Evolutionary conservation across 2,113 vertebrate species (phyloP).

Genomic region (Etia nguti): DNA sequence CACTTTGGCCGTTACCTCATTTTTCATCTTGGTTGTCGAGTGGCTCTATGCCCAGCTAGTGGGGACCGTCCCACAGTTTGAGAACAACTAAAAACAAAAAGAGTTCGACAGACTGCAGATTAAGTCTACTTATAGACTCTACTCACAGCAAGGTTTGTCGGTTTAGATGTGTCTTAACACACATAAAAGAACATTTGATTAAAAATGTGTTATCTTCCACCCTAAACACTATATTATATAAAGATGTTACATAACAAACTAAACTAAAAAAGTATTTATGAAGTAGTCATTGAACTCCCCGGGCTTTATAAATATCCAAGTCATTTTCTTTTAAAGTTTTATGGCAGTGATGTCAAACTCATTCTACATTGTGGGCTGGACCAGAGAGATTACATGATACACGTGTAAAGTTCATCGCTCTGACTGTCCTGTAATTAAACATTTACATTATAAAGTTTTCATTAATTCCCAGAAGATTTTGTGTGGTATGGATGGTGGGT

Average conservation of each 20-base stretch:
- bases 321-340: neutral
- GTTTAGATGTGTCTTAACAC: neutral
- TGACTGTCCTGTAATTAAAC: neutral
- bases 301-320: neutral
- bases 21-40: neutral
- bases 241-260: neutral
- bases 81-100: neutral
- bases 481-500: neutral
- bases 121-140: neutral
- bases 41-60: neutral
- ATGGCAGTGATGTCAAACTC: neutral
- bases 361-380: neutral
- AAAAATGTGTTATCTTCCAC: neutral
- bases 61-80: neutral
- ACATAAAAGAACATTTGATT: neutral
- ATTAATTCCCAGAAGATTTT: neutral
- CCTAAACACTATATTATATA: neutral
- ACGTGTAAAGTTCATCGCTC: neutral
- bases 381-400: neutral
- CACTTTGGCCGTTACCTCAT: neutral
- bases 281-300: neutral
- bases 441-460: neutral
- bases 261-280: neutral
- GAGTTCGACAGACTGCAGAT: neutral
- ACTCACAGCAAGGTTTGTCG: neutral